These are phyloP conservation scores for Chironex yamaguchii DNA, from an alignment of 30 jellyfish, hydroid and myxozoan species.

Conservation along the genomic window DNA sequence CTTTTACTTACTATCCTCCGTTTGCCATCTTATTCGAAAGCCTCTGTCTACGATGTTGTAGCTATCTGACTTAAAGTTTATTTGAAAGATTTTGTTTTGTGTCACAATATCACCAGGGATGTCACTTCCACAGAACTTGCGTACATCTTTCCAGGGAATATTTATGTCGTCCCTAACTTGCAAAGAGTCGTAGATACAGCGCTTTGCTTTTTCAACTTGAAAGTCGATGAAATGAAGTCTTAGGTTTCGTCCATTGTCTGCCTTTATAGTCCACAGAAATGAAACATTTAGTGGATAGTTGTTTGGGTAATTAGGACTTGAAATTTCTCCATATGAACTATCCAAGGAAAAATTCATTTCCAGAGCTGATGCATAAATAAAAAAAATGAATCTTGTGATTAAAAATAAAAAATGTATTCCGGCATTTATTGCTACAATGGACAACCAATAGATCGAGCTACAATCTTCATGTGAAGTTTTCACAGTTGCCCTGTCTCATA, in stretches of 20 bases:
- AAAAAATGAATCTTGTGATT: too few species aligned
- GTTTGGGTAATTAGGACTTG: background rate
- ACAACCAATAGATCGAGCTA: too few species aligned
- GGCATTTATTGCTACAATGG: too few species aligned
- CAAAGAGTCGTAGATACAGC: background rate
- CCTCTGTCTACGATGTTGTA: background rate
- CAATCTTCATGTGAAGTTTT: too few species aligned
- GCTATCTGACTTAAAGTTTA: background rate
- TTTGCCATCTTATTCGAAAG: background rate
- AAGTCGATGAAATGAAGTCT: background rate
- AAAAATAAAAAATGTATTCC: too few species aligned
- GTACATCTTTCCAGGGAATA: background rate
- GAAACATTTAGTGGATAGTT: background rate
- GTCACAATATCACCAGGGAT: background rate
- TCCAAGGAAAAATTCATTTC: background rate
- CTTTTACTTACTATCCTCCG: background rate
- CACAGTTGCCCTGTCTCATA: too few species aligned
- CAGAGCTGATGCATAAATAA: too few species aligned
- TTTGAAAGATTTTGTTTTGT: too few species aligned
- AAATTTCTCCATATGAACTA: background rate
- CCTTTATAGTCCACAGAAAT: background rate
- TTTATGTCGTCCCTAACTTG: background rate
- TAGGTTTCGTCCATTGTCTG: background rate
- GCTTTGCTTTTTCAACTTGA: background rate
- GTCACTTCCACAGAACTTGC: background rate